Conservation (phyloP, 1,140 invertebrate species). For the Melipona quadrifasciata region DNA sequence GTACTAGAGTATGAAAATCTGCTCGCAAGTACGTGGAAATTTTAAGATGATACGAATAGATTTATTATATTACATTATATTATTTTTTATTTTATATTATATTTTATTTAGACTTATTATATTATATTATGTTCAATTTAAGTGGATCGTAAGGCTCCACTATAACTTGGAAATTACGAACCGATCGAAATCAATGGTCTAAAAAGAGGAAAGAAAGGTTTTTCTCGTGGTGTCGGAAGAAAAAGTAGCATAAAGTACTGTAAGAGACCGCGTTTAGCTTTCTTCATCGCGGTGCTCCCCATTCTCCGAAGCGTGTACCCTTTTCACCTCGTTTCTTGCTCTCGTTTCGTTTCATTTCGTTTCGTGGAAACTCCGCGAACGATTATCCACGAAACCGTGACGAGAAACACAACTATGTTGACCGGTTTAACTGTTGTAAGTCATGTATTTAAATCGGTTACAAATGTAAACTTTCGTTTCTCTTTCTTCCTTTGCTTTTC, state of each 20-base stretch:
- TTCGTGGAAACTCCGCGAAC: neutral
- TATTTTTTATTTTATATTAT: too few relatives aligned
- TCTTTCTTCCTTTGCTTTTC: neutral
- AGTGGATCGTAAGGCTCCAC: too few relatives aligned
- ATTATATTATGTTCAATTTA: too few relatives aligned
- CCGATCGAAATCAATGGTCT: neutral
- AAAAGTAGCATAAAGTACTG: constrained; percentile 71
- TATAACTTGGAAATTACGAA: neutral
- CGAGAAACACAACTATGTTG: neutral
- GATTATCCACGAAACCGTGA: neutral
- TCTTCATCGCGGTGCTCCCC: constrained; percentile 68
- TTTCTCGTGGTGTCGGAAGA: constrained; percentile 6
- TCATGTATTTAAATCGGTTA: neutral
- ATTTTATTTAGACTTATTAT: too few relatives aligned
- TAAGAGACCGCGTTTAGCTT: constrained; percentile 67
- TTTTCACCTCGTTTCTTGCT: constrained; percentile 17
- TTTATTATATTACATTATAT: too few relatives aligned
- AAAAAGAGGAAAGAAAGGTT: neutral
- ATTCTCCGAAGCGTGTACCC: constrained; percentile 62
- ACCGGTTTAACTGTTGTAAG: neutral
- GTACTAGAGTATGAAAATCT: too few relatives aligned
- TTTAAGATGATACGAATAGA: too few relatives aligned
- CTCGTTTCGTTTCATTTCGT: constrained; percentile 13
- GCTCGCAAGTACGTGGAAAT: too few relatives aligned
- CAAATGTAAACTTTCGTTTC: neutral